A percentile compares a stretch with the other conserved stretches of the same genome.
phyloP scores from a whole-genome alignment of 2,113 vertebrate genomes.

The Platycercus adscitus region DNA sequence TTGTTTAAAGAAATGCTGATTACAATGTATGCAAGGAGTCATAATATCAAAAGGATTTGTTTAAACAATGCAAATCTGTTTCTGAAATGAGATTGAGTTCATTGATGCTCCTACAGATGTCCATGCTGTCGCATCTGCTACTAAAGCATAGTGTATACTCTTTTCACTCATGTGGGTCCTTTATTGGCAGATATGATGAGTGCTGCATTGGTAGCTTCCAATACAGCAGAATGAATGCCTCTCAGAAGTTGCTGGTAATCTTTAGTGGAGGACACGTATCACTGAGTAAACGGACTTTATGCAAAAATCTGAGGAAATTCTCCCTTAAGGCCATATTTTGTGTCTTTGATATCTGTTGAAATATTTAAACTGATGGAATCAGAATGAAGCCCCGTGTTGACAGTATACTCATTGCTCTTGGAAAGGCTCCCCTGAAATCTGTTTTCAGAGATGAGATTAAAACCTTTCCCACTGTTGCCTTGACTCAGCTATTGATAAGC shows the following conservation, averaged over 20 bases:
- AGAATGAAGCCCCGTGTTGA: background rate
- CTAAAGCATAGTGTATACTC: background rate
- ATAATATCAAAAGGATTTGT: constrained; percentile 30
- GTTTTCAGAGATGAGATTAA: background rate
- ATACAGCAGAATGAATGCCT: background rate
- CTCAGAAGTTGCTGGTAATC: background rate
- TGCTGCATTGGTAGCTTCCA: background rate
- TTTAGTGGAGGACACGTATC: background rate
- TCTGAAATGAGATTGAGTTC: constrained; percentile 37
- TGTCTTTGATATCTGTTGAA: background rate
- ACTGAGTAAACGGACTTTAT: background rate
- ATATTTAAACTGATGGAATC: background rate
- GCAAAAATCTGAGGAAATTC: background rate
- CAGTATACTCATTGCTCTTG: background rate
- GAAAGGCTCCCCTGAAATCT: background rate
- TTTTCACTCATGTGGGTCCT: background rate
- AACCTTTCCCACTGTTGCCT: background rate
- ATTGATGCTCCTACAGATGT: background rate
- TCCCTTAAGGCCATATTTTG: background rate
- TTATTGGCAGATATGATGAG: background rate
- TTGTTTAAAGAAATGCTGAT: constrained; percentile 12
- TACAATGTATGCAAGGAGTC: background rate
- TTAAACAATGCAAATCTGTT: constrained; percentile 18
- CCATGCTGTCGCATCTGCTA: background rate
- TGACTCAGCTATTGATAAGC: background rate